A percentile compares a stretch with the other conserved stretches of the same genome.
These are phyloP conservation scores for Chunga burmeisteri DNA, from an alignment of 2,113 vertebrate species.

Conservation along the genomic window DNA sequence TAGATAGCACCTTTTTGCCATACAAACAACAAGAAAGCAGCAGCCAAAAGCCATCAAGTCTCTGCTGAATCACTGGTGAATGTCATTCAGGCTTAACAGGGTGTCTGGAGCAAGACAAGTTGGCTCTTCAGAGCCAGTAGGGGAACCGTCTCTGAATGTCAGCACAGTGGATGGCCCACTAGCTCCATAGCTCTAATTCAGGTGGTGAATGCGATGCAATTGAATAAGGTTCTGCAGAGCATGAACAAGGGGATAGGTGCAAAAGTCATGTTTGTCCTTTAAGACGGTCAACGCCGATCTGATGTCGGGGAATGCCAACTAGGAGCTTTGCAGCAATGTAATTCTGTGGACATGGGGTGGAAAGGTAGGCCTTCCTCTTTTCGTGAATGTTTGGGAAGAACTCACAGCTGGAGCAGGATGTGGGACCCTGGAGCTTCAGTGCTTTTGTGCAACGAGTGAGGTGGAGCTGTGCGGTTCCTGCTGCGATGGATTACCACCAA, in stretches of 20 bases:
- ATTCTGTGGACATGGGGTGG: background rate
- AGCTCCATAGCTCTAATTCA: background rate
- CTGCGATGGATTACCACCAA: background rate
- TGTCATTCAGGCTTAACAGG: background rate
- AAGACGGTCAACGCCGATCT: rapidly evolving
- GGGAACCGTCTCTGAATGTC: background rate
- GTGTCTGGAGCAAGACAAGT: background rate
- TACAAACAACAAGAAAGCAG: background rate
- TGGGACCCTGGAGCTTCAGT: background rate
- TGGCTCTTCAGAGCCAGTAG: background rate
- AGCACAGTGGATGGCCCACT: background rate
- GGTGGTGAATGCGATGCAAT: background rate
- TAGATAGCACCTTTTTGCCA: background rate
- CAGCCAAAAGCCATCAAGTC: background rate
- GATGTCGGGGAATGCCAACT: background rate
- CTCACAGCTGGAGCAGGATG: background rate
- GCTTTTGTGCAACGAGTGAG: background rate
- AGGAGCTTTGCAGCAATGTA: background rate
- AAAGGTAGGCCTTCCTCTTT: background rate
- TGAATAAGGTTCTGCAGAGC: background rate
- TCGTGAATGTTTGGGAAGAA: background rate
- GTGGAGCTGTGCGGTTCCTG: background rate
- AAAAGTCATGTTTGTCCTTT: background rate
- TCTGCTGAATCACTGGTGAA: background rate
- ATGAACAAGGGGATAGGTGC: background rate